Evolutionary conservation across 2,113 vertebrate species (phyloP).

Genomic region (Microtus montanus): DNA sequence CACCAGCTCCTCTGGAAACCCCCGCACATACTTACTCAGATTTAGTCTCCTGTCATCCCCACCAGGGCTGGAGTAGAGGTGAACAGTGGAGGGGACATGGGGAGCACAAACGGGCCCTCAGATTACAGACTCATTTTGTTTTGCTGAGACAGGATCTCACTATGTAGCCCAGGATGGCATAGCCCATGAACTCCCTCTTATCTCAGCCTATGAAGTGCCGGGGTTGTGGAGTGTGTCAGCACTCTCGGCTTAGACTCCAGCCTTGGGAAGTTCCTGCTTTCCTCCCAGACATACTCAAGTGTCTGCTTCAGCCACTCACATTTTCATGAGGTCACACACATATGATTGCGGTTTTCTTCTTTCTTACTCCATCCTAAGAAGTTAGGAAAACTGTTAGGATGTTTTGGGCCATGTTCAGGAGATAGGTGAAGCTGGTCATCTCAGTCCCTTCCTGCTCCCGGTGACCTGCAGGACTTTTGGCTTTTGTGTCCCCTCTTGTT

Average conservation of each 20-base stretch:
- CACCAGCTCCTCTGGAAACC: background rate
- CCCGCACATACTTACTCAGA: background rate
- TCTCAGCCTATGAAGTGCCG: background rate
- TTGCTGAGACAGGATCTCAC: too few species aligned
- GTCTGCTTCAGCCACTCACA: background rate
- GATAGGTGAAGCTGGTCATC: background rate
- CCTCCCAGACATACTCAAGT: background rate
- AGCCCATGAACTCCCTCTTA: background rate
- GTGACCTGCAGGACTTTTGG: background rate
- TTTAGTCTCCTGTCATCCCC: too few species aligned
- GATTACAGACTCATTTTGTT: background rate
- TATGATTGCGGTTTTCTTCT: background rate
- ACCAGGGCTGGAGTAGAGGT: background rate
- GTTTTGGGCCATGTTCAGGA: background rate
- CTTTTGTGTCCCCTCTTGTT: background rate
- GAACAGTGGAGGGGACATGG: background rate
- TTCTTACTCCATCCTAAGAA: background rate
- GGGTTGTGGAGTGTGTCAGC: too few species aligned
- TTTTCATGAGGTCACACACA: background rate
- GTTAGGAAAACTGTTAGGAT: background rate
- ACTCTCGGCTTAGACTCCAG: background rate
- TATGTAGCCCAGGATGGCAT: background rate
- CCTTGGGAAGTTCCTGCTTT: background rate
- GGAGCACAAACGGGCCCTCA: background rate
- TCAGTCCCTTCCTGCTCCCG: background rate